Conservation (phyloP, 1,140 invertebrate genomes). For the Drosophila sturtevanti region DNA sequence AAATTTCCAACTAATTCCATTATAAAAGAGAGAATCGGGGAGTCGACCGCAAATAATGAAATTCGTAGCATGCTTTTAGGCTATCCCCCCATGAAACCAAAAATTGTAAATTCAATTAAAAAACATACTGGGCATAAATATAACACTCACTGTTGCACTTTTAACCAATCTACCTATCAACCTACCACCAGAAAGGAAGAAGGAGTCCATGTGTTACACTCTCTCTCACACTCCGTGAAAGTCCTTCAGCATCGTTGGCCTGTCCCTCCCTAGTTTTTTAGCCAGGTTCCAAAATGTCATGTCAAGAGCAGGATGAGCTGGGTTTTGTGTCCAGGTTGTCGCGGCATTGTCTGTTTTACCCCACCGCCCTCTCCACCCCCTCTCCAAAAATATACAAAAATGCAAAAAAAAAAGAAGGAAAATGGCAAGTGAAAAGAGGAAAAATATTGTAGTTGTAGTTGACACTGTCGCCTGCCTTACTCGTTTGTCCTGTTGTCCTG, state of each 20-base stretch:
- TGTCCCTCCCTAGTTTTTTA: background rate
- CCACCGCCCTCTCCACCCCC: constrained; percentile 14
- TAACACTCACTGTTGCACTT: background rate
- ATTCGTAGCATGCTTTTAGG: constrained; percentile 43
- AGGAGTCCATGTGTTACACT: constrained; percentile 4
- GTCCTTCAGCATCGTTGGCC: constrained; percentile 12
- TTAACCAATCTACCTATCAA: background rate
- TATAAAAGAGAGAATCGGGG: constrained; percentile 31
- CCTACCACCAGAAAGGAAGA: background rate
- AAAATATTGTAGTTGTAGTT: constrained; percentile 52
- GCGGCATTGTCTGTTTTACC: constrained; percentile 38
- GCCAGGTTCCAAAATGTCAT: constrained; percentile 15
- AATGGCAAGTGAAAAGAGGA: background rate
- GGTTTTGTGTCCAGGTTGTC: constrained; percentile 25
- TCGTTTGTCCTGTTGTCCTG: constrained; percentile 23
- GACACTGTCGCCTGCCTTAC: constrained; percentile 38
- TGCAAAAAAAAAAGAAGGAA: background rate
- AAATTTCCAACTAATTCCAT: constrained; percentile 64
- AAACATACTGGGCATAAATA: constrained; percentile 29
- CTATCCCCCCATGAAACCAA: constrained; percentile 8
- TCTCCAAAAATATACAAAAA: constrained; percentile 16
- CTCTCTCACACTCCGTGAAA: constrained; percentile 6
- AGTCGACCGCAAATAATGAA: constrained; percentile 35
- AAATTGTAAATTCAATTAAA: constrained; percentile 75
- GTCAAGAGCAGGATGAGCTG: constrained; percentile 35